These are phyloP conservation scores for Apomyelois bistriatella DNA, from an alignment of 2,888 invertebrate genomes.

Conservation along the genomic window DNA sequence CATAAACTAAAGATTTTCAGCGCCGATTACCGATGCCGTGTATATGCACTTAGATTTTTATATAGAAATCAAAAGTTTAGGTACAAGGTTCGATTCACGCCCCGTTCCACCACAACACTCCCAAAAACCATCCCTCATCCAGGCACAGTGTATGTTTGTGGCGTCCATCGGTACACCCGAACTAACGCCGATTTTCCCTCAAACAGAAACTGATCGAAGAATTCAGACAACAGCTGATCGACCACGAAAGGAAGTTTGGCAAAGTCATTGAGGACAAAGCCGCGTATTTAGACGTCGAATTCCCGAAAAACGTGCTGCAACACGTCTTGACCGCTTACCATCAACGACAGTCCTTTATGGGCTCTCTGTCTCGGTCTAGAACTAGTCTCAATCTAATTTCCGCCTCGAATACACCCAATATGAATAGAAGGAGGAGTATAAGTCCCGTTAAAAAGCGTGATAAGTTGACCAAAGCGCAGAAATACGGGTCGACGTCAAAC, in stretches of 20 bases:
- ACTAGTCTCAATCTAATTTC: slow-evolving; percentile 73
- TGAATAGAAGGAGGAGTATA: slow-evolving; percentile 53
- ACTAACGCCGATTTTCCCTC: slow-evolving; percentile 16
- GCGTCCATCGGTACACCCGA: slow-evolving; percentile 28
- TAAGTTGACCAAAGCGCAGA: slow-evolving; percentile 47
- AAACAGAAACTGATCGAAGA: slow-evolving; percentile 53
- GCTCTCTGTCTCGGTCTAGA: slow-evolving; percentile 76
- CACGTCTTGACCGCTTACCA: slow-evolving; percentile 61
- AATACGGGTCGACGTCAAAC: slow-evolving; percentile 65
- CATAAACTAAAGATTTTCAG: no score
- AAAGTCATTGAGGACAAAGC: slow-evolving; percentile 52
- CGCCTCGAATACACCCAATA: slow-evolving; percentile 50
- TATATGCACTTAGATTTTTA: no score
- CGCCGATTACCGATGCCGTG: no score
- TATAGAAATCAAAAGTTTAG: no score
- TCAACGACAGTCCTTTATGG: slow-evolving; percentile 70
- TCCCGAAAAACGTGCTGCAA: slow-evolving; percentile 69
- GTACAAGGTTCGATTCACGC: no score
- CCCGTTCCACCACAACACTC: no score
- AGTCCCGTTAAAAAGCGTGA: slow-evolving; percentile 57
- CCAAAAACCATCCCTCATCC: no score
- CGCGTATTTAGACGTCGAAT: slow-evolving; percentile 55
- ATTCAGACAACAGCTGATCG: slow-evolving; percentile 64
- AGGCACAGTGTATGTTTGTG: slow-evolving; percentile 34
- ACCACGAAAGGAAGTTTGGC: slow-evolving; percentile 70